Percentiles rank a stretch among this genome's conserved stretches.
phyloP scores from a whole-genome alignment of 1,140 invertebrate species.

The Zaprionus ornatus region DNA sequence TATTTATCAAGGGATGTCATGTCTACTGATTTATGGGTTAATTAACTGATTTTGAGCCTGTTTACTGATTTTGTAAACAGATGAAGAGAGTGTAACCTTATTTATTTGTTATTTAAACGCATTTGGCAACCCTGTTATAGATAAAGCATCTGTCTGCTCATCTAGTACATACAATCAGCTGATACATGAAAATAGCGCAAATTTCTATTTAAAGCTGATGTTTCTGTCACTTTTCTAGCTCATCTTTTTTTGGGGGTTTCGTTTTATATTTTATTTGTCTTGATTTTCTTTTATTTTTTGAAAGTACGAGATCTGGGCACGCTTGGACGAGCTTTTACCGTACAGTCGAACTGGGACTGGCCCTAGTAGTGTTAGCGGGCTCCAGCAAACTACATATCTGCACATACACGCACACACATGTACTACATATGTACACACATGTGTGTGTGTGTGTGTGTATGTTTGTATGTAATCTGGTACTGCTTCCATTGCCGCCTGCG shows the following conservation, averaged over 20 bases:
- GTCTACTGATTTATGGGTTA: too few species aligned
- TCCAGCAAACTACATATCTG: conserved; percentile 26
- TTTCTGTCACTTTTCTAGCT: background rate
- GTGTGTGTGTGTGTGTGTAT: background rate
- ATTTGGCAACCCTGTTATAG: too few species aligned
- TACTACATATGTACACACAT: conserved; percentile 3
- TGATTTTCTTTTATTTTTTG: background rate
- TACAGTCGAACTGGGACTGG: conserved; percentile 17
- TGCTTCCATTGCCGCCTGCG: conserved; percentile 32
- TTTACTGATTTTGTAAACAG: too few species aligned
- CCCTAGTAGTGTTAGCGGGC: conserved; percentile 8
- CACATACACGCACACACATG: background rate
- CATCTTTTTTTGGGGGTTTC: background rate
- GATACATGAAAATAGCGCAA: background rate
- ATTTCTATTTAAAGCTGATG: background rate
- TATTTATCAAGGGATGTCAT: too few species aligned
- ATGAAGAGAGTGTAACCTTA: too few species aligned
- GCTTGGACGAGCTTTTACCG: conserved; percentile 23
- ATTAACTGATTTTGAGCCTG: too few species aligned
- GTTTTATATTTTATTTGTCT: background rate
- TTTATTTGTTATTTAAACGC: too few species aligned
- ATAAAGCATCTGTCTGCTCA: background rate
- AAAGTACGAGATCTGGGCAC: conserved; percentile 11
- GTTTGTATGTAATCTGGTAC: conserved; percentile 36
- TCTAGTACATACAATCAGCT: background rate